Percentiles rank a stretch among this genome's conserved stretches.
Conservation (phyloP, 37 sponge, comb jelly and placozoan genomes). For the Spongilla lacustris region DNA sequence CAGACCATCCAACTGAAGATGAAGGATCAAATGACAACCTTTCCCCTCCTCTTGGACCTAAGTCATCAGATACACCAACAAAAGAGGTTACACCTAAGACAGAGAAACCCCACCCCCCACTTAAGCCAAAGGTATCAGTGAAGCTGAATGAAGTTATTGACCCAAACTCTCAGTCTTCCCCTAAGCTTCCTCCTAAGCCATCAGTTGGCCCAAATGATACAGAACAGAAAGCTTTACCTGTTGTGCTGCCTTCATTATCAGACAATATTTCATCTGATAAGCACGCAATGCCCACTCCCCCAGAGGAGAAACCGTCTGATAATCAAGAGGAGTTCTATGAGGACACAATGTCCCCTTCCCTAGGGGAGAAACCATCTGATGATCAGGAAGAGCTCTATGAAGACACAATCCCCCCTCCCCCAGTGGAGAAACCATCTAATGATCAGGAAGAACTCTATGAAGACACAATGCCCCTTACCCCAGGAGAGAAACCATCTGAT, state of each 20-base stretch:
- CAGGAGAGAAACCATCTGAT: not conserved
- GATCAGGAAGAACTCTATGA: not conserved
- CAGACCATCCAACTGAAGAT: not conserved
- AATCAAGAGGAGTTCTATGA: not conserved
- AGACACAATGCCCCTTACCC: not conserved
- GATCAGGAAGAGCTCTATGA: too few species aligned
- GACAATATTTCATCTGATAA: not conserved
- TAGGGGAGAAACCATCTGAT: too few species aligned
- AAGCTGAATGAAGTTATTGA: not conserved
- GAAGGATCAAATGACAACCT: not conserved
- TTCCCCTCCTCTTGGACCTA: not conserved
- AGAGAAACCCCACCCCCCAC: not conserved
- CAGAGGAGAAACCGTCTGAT: too few species aligned
- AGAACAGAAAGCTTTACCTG: too few species aligned
- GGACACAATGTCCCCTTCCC: constrained; percentile 23
- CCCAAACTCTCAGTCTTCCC: not conserved
- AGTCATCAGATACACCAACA: not conserved
- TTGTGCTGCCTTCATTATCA: too few species aligned
- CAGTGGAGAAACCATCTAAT: not conserved
- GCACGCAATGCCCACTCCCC: not conserved
- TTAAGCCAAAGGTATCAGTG: not conserved
- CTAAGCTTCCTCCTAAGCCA: not conserved
- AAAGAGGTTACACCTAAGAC: not conserved
- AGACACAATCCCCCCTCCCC: not conserved
- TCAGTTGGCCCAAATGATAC: not conserved